A percentile compares a stretch with the other conserved stretches of the same genome.
Conservation (phyloP, 2,113 vertebrate genomes). For the Cinclus mexicanus region DNA sequence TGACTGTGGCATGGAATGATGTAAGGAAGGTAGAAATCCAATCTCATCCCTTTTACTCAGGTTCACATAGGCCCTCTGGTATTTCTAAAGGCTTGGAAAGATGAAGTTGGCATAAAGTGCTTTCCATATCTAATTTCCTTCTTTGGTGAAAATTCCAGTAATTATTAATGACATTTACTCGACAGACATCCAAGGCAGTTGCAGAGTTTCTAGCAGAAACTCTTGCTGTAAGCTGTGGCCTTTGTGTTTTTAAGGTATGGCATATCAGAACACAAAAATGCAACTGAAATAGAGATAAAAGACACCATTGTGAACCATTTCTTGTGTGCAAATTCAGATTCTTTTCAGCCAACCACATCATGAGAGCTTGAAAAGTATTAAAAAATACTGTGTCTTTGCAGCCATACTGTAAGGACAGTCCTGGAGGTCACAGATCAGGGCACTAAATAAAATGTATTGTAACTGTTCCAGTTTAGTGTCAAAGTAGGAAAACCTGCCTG, state of each 20-base stretch:
- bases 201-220: background rate
- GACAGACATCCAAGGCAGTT: background rate
- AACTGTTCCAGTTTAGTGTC: background rate
- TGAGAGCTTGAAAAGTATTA: background rate
- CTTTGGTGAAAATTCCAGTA: slow-evolving; percentile 7
- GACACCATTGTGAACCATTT: background rate
- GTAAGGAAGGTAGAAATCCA: slow-evolving; percentile 32
- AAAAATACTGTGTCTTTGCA: background rate
- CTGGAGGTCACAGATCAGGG: background rate
- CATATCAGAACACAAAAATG: background rate
- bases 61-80: background rate
- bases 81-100: slow-evolving; percentile 6
- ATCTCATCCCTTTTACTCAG: background rate
- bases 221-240: background rate
- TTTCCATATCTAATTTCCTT: slow-evolving; percentile 39
- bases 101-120: background rate
- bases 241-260: background rate
- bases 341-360: background rate
- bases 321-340: background rate
- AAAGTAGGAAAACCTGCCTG: background rate
- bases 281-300: background rate
- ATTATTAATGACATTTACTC: background rate
- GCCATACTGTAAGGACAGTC: background rate
- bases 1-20: slow-evolving; percentile 8
- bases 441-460: background rate